phyloP scores from a whole-genome alignment of 2,113 vertebrate species.

The Telmatochromis sp. region DNA sequence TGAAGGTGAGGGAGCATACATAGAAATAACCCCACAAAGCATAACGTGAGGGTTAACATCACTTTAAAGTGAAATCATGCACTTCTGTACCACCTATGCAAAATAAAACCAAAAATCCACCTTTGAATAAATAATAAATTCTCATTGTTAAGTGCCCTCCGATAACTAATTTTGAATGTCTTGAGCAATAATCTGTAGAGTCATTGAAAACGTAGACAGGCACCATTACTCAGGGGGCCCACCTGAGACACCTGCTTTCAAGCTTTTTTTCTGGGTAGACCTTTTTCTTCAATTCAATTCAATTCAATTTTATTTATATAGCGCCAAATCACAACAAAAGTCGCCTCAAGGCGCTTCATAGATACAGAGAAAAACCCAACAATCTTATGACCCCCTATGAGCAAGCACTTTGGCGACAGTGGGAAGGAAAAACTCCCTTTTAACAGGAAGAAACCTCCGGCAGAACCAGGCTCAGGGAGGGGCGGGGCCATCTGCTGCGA shows the following conservation, averaged over 20 bases:
- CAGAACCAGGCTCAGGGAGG: not conserved
- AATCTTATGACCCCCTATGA: not conserved
- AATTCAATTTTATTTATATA: not conserved
- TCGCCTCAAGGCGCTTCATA: rapidly evolving
- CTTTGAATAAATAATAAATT: not conserved
- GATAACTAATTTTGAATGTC: not conserved
- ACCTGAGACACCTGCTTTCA: not conserved
- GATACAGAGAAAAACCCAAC: not conserved
- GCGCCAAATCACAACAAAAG: not conserved
- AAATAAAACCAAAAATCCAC: not conserved
- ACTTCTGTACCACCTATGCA: not conserved
- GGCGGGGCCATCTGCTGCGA: not conserved
- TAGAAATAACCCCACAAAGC: not conserved
- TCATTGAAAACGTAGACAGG: not conserved
- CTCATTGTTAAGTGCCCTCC: not conserved
- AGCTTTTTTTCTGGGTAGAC: not conserved
- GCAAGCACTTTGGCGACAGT: not conserved
- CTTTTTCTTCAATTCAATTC: not conserved
- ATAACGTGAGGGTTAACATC: not conserved
- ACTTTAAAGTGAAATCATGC: not conserved
- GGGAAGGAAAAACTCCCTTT: not conserved
- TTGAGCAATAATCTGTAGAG: not conserved
- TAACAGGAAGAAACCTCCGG: not conserved
- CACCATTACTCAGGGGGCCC: not conserved
- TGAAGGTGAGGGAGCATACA: not conserved